These are phyloP conservation scores for Heliconius sara DNA, from an alignment of 2,888 invertebrate genomes.

Conservation along the genomic window DNA sequence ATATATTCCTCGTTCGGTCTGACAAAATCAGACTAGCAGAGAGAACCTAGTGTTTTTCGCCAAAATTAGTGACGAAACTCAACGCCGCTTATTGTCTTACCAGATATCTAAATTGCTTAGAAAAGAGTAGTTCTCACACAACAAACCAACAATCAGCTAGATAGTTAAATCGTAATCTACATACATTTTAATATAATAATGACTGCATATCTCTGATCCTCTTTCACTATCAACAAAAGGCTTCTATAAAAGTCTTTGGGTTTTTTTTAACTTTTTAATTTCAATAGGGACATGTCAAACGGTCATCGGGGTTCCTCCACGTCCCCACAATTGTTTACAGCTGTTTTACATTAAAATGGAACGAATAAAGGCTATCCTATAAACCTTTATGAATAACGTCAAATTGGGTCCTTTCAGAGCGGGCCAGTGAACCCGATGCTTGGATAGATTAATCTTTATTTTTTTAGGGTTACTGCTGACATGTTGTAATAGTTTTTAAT, in stretches of 20 bases:
- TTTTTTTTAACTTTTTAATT: conserved; percentile 29
- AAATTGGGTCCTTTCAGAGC: conserved; percentile 63
- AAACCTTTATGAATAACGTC: conserved; percentile 58
- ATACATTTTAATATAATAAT: conserved; percentile 19
- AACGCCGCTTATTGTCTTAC: too few species aligned
- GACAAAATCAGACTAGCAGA: too few species aligned
- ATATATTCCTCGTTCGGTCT: too few species aligned
- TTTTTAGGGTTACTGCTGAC: conserved; percentile 54
- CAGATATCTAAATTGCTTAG: too few species aligned
- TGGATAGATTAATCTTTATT: conserved; percentile 70
- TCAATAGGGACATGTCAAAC: conserved; percentile 44
- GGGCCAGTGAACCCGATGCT: conserved; percentile 62
- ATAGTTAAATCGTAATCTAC: conserved; percentile 45
- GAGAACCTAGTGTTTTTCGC: too few species aligned
- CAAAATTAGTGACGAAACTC: too few species aligned
- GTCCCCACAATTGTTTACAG: conserved; percentile 58
- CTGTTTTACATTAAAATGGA: conserved; percentile 59
- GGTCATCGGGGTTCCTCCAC: conserved; percentile 61
- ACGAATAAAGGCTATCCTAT: conserved; percentile 48
- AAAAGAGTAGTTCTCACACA: conserved; percentile 1
- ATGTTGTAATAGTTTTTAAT: neutral
- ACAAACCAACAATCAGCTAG: conserved; percentile 38
- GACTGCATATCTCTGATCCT: conserved; percentile 21
- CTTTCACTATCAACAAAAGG: conserved; percentile 40
- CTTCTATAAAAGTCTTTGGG: conserved; percentile 22